Base-by-base conservation (phyloP, 2,113 vertebrate species). In the Mandrillus leucophaeus region DNA sequence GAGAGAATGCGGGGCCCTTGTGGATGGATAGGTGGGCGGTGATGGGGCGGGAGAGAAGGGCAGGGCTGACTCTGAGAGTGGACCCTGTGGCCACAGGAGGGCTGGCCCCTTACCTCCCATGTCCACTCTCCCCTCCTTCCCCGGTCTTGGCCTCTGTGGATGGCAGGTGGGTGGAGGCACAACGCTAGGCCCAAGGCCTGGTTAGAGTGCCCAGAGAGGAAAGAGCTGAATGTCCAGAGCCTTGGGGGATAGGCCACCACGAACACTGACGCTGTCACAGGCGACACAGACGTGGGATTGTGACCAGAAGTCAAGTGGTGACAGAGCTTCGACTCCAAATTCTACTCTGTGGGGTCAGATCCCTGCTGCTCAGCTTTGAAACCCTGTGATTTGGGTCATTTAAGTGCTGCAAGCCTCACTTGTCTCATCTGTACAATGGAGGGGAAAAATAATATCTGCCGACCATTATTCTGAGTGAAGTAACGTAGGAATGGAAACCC, bases 151-250 rank as follows among this genome's bases (percentile, higher is more conserved):
- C 66, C 14, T 55, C 73, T 38, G 32, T 3, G 18, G 27, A 2
- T 1, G 7, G 20, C 17, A 30, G 38, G 7, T 1, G 1, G 11
- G 30, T 7, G 8, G n/a, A 30, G 13, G 6, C 2, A 0, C 68
- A 3, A 17, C 2, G 32, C 82, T 40, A 35, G 59, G 38, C 35
- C 14, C 4, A 27, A 35, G 59, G 38, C 35, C 23, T 1, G 17
- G 55, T 70, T 57, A 16, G 70, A 32, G 35, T 59, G 84, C 75
- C 43, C 43, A 4, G 9, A 4, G 79, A 90, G 55, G 86, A 52
- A n/a, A 66, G 76, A 57, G 55, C 81, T 3, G 38, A 23, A 3
- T 18, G 27, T 35, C 48, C 7, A 8, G 80, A n/a, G 40, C 25
- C 64, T 25, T 12, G 22, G 23, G 2, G 25, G 16, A 7, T 0